phyloP scores from a whole-genome alignment of 2,888 invertebrate genomes.

The Ditula angustiorana region DNA sequence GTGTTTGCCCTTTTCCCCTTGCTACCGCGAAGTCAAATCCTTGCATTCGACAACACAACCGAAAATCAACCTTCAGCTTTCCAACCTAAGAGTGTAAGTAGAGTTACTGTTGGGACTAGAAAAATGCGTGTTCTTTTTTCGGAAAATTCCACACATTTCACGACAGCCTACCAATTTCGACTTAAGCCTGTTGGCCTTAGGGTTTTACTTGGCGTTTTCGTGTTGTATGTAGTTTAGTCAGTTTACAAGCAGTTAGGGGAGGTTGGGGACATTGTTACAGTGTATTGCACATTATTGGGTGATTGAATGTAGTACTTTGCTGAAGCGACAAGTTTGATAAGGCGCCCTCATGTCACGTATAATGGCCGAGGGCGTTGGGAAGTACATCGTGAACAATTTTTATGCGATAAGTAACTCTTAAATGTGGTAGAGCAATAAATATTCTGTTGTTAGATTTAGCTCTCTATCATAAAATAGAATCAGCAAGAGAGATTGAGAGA shows the following conservation, averaged over 20 bases:
- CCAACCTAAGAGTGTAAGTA: slow-evolving; percentile 5
- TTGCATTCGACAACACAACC: slow-evolving; percentile 41
- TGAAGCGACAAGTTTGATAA: slow-evolving; percentile 80
- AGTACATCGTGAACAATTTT: slow-evolving; percentile 33
- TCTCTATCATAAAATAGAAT: neutral
- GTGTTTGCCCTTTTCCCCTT: slow-evolving; percentile 82
- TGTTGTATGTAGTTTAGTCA: slow-evolving; percentile 43
- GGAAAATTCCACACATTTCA: slow-evolving; percentile 47
- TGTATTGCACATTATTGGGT: slow-evolving; percentile 85
- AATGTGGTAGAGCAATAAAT: slow-evolving; percentile 7
- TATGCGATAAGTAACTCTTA: slow-evolving; percentile 29
- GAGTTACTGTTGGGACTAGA: slow-evolving; percentile 48
- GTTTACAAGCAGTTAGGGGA: slow-evolving; percentile 58
- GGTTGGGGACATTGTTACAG: slow-evolving; percentile 81
- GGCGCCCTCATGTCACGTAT: slow-evolving; percentile 70
- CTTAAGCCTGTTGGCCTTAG: slow-evolving; percentile 32
- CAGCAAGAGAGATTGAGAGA: too few species aligned
- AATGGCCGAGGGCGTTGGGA: slow-evolving; percentile 49
- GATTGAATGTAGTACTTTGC: slow-evolving; percentile 82
- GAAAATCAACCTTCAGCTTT: slow-evolving; percentile 47
- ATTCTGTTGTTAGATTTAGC: neutral
- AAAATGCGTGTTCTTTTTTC: slow-evolving; percentile 72
- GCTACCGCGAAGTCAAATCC: slow-evolving; percentile 52
- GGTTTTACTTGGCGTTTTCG: slow-evolving; percentile 46
- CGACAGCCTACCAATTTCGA: slow-evolving; percentile 21